Conservation (phyloP, 2,797 vertebrate genomes). For the Odontamblyopus rebecca region DNA sequence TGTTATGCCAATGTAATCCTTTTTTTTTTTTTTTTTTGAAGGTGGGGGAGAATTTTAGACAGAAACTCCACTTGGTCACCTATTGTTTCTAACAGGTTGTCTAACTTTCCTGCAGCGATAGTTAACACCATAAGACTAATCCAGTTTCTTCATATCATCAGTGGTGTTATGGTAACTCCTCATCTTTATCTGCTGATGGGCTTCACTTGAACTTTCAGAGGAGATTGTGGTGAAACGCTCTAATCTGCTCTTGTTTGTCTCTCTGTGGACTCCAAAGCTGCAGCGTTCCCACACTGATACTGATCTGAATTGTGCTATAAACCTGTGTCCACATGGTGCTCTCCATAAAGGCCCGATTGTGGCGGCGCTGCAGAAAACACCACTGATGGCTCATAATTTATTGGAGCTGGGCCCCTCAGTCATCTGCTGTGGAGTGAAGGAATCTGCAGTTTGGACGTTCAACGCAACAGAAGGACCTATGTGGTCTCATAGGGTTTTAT, state of each 20-base stretch:
- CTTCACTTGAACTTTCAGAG: background rate
- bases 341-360: constrained; percentile 59
- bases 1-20: no score
- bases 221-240: background rate
- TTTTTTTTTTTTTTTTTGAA: no score
- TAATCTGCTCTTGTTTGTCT: constrained; percentile 51
- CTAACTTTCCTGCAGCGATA: background rate
- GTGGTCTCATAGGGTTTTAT: background rate
- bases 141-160: background rate
- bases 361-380: constrained; percentile 42
- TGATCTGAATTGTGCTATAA: constrained; percentile 79
- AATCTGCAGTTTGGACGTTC: constrained; percentile 11
- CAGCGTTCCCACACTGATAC: constrained; percentile 90
- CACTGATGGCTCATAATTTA: constrained; percentile 52
- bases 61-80: background rate
- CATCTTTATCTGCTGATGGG: background rate
- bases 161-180: background rate
- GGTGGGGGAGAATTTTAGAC: no score
- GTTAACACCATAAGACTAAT: no score
- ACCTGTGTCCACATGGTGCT: constrained; percentile 66
- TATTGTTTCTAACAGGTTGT: background rate
- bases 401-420: constrained; percentile 35
- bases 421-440: constrained; percentile 24
- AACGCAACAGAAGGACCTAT: constrained; percentile 7
- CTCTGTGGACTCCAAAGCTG: constrained; percentile 22